These are phyloP conservation scores for Sporophila hypoxantha DNA, from an alignment of 2,113 vertebrate species.

Conservation along the genomic window DNA sequence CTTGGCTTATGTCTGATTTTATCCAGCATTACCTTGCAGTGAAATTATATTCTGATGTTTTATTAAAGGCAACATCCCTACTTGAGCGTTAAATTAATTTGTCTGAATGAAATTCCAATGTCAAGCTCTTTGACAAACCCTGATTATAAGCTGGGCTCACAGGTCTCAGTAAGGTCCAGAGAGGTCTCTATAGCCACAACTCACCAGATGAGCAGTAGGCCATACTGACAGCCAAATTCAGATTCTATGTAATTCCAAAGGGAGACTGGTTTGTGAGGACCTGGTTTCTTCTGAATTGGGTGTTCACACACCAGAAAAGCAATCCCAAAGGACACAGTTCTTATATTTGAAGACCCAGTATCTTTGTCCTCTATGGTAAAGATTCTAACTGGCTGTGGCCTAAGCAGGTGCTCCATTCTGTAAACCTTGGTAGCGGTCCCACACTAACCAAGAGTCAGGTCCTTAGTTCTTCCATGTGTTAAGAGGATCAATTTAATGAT, in stretches of 20 bases:
- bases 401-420: neutral
- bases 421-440: neutral
- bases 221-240: neutral
- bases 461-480: neutral
- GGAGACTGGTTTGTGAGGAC: neutral
- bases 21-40: neutral
- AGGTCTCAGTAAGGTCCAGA: neutral
- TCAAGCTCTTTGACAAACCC: neutral
- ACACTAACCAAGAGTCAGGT: neutral
- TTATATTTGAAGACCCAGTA: neutral
- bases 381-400: neutral
- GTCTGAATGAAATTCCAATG: neutral
- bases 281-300: neutral
- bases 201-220: neutral
- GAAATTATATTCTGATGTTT: neutral
- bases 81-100: neutral
- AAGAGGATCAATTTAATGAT: neutral
- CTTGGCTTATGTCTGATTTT: neutral
- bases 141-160: neutral
- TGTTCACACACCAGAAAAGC: neutral
- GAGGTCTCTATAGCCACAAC: neutral
- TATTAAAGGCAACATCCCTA: neutral
- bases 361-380: neutral
- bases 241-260: neutral
- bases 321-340: neutral